These are phyloP conservation scores for Esox masquinongy DNA, from an alignment of 2,797 vertebrate genomes.

Conservation along the genomic window DNA sequence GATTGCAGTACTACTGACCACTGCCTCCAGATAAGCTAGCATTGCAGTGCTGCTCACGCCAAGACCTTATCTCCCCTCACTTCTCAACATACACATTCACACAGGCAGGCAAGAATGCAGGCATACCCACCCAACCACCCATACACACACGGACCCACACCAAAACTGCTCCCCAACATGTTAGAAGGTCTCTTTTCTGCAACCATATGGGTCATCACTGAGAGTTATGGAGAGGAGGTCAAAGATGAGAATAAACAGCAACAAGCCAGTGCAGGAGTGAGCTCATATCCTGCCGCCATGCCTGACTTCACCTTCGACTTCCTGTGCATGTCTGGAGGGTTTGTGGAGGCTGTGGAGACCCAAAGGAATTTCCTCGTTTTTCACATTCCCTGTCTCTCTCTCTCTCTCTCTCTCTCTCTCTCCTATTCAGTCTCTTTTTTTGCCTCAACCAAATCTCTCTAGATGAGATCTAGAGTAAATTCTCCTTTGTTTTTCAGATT, in stretches of 20 bases:
- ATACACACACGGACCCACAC: conserved; percentile 5
- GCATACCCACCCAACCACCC: not conserved
- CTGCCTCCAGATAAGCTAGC: not conserved
- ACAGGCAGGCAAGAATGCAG: not conserved
- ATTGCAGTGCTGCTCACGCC: too few species aligned
- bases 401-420: not conserved
- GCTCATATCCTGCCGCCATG: conserved; percentile 22
- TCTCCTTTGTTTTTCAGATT: not conserved
- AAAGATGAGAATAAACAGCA: conserved; percentile 38
- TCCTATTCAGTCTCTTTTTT: not conserved
- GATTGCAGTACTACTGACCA: not conserved
- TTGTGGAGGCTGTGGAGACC: conserved; percentile 6
- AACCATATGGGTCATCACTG: conserved; percentile 35
- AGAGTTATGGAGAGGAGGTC: conserved; percentile 53
- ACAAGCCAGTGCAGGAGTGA: conserved; percentile 12
- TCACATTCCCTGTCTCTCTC: not conserved
- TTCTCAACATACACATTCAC: not conserved
- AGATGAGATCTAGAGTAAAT: not conserved
- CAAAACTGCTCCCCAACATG: conserved; percentile 4
- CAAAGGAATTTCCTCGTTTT: conserved; percentile 10
- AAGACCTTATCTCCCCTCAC: not conserved
- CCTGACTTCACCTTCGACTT: conserved; percentile 43
- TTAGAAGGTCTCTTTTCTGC: conserved; percentile 14
- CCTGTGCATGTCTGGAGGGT: conserved; percentile 17
- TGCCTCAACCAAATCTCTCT: not conserved